Conservation (phyloP, 2,797 vertebrate genomes). For the Kryptopterus vitreolus region DNA sequence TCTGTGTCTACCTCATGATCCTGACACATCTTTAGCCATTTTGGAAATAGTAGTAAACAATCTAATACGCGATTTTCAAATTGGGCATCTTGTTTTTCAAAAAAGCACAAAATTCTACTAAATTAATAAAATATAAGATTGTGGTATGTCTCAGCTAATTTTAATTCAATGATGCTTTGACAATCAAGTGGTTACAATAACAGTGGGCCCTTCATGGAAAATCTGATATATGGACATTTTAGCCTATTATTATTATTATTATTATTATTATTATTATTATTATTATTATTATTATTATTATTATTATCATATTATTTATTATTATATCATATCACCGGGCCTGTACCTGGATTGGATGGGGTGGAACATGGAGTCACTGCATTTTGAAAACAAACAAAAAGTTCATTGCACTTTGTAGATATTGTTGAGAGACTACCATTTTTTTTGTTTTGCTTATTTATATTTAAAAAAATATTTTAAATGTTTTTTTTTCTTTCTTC, state of each 20-base stretch:
- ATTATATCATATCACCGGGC: slow-evolving; percentile 57
- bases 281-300: slow-evolving; percentile 59
- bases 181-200: slow-evolving; percentile 80
- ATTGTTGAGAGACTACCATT: slow-evolving; percentile 64
- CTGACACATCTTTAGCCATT: slow-evolving; percentile 69
- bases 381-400: slow-evolving; percentile 42
- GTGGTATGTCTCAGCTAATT: slow-evolving; percentile 64
- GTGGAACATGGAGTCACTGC: slow-evolving; percentile 52
- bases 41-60: slow-evolving; percentile 50
- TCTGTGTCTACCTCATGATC: slow-evolving; percentile 88
- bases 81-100: slow-evolving; percentile 49
- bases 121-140: slow-evolving; percentile 38
- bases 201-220: slow-evolving; percentile 53
- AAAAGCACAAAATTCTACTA: slow-evolving; percentile 32
- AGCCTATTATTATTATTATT: slow-evolving; percentile 22
- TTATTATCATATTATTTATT: slow-evolving; percentile 58
- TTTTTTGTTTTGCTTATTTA: slow-evolving; percentile 67
- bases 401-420: slow-evolving; percentile 80
- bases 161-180: slow-evolving; percentile 85
- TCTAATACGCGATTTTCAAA: slow-evolving; percentile 48
- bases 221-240: slow-evolving; percentile 11
- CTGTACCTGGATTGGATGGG: slow-evolving; percentile 68
- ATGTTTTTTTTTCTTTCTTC: slow-evolving; percentile 47
- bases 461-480: slow-evolving; percentile 52
- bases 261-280: slow-evolving; percentile 53